Evolutionary conservation across 2,797 vertebrate species (phyloP).

Genomic region (Rhincodon typus): DNA sequence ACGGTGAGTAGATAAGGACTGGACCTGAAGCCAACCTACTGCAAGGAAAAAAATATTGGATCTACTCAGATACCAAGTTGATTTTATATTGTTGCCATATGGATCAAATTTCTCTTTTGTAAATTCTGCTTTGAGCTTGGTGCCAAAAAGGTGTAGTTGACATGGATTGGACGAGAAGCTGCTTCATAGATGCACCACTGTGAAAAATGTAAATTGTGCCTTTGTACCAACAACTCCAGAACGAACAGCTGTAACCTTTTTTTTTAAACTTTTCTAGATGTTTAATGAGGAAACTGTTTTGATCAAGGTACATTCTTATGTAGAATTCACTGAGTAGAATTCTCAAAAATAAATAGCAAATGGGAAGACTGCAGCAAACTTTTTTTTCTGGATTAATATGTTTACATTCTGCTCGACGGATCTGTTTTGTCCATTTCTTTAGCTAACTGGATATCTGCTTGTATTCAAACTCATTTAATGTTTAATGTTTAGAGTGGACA

Average conservation of each 20-base stretch:
- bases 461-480: neutral
- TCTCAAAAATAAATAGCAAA: neutral
- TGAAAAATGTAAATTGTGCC: constrained; percentile 40
- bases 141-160: constrained; percentile 58
- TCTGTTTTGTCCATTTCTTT: neutral
- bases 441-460: neutral
- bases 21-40: neutral
- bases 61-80: constrained; percentile 41
- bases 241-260: neutral
- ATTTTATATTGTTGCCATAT: constrained; percentile 60
- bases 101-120: constrained; percentile 57
- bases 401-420: neutral
- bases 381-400: neutral
- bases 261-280: neutral
- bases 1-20: neutral
- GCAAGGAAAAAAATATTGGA: constrained; percentile 6
- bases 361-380: too few relatives aligned
- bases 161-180: constrained; percentile 62
- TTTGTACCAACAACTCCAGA: neutral
- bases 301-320: neutral
- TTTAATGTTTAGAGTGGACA: neutral
- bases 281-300: neutral
- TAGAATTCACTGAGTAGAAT: neutral
- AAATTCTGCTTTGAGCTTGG: constrained; percentile 52
- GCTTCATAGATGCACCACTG: constrained; percentile 55